Base-by-base conservation (phyloP, 2,888 invertebrate species). In the Acleris emargana region DNA sequence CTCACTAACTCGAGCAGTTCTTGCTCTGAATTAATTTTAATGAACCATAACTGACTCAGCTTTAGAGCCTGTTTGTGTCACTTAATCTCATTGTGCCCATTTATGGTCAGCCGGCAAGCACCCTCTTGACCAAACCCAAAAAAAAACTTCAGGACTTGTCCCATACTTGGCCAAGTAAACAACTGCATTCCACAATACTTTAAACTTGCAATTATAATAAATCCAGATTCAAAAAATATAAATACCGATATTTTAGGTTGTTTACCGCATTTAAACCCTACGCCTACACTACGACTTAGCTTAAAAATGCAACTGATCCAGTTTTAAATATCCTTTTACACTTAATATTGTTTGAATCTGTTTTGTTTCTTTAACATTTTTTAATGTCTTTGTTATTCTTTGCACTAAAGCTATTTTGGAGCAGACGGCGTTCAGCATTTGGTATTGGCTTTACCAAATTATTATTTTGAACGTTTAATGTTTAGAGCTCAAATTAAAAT, bases 81-180 rank as follows among this genome's bases (percentile, higher is more conserved):
- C 53, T 64, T 18, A 45, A 50, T 50, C 49, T 55, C 28, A 43
- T 22, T 7, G 60, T 64, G 60, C 3, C 64, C 64, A 60, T 60
- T 50, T 64, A 32, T 42, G 60, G 18, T 13, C 45, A 43, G 45
- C 28, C 43, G 49, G 42, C n/a, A 17, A 43, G 18, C 32, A 49
- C 60, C 42, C 22, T 51, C 60, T 20, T 57, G 50, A 20, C 60
- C 2, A 45, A 32, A 18, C 1, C 53, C 43, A 61, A 66, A 61
- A 38, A 61, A 60, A 45, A 55, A 61, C 32, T 66, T 20, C 51
- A 17, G 66, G 60, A 61, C 53, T 55, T 43, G 32, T 18, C 32
- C 61, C 66, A n/a, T 55, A 64, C 60, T 22, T 57, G 66, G 60
- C 4, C 60, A 57, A 57, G 60, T 50, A 66, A 66, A 66, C 66